phyloP scores from a whole-genome alignment of 2,113 vertebrate species.

The Melierax canorus region DNA sequence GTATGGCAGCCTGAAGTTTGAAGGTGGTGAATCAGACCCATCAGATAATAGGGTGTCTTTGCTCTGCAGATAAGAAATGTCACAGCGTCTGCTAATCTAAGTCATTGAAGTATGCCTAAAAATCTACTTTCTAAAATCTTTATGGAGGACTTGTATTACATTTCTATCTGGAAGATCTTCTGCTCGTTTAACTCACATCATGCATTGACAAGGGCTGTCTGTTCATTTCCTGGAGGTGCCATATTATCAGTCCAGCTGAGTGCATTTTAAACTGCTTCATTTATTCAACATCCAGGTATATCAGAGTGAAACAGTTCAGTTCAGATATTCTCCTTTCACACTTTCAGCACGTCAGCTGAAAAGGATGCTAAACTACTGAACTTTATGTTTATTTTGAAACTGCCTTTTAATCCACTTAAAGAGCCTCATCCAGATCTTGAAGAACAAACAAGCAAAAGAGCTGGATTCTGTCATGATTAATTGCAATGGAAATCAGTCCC shows the following conservation, averaged over 20 bases:
- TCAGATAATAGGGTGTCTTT: neutral
- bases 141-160: neutral
- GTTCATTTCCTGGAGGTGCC: neutral
- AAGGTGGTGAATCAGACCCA: neutral
- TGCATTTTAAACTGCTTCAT: neutral
- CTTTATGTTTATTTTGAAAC: slow-evolving; percentile 39
- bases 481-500: slow-evolving; percentile 39
- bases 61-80: neutral
- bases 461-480: slow-evolving; percentile 27
- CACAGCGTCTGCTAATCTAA: neutral
- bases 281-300: neutral
- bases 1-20: neutral
- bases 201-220: neutral
- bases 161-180: neutral
- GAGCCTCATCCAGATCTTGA: slow-evolving; percentile 10
- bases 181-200: neutral
- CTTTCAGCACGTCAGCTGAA: neutral
- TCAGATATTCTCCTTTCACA: neutral
- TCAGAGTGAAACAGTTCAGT: neutral
- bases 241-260: neutral
- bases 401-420: neutral
- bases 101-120: neutral
- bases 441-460: slow-evolving; percentile 42
- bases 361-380: neutral
- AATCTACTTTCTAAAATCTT: neutral